phyloP scores from a whole-genome alignment of 2,888 invertebrate genomes.

The Hetaerina titia region DNA sequence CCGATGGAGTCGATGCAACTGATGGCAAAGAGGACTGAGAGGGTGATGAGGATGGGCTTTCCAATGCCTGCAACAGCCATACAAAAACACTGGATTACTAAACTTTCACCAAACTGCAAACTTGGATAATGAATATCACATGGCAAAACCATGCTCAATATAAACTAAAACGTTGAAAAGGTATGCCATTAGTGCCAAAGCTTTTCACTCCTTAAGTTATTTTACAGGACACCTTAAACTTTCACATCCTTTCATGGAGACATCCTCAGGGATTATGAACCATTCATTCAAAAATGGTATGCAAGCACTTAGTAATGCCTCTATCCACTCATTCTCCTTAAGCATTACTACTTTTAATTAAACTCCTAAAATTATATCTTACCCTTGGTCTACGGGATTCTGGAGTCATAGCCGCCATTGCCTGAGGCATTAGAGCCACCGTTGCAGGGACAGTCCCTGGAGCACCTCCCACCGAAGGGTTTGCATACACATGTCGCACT shows the following conservation, averaged over 20 bases:
- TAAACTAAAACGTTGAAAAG: not conserved
- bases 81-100: not conserved
- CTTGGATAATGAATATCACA: not conserved
- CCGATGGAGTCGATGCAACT: slow-evolving; percentile 23
- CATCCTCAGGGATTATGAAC: not conserved
- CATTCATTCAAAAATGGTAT: not conserved
- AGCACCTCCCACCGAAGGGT: slow-evolving; percentile 2
- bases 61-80: slow-evolving; percentile 51
- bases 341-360: not conserved
- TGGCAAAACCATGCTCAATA: not conserved
- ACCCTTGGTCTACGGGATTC: slow-evolving; percentile 70
- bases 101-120: not conserved
- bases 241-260: not conserved
- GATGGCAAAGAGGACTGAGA: slow-evolving; percentile 60
- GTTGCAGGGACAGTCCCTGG: slow-evolving; percentile 81
- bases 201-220: not conserved
- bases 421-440: slow-evolving; percentile 79
- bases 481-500: slow-evolving; percentile 82
- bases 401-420: slow-evolving; percentile 74
- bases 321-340: not conserved
- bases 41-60: slow-evolving; percentile 59
- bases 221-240: not conserved
- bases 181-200: not conserved
- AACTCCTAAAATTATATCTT: slow-evolving; percentile 6
- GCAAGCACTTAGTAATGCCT: not conserved